Percentiles rank a stretch among this genome's conserved stretches.
phyloP scores from a whole-genome alignment of 1,140 invertebrate genomes.

The Apolygus lucorum region DNA sequence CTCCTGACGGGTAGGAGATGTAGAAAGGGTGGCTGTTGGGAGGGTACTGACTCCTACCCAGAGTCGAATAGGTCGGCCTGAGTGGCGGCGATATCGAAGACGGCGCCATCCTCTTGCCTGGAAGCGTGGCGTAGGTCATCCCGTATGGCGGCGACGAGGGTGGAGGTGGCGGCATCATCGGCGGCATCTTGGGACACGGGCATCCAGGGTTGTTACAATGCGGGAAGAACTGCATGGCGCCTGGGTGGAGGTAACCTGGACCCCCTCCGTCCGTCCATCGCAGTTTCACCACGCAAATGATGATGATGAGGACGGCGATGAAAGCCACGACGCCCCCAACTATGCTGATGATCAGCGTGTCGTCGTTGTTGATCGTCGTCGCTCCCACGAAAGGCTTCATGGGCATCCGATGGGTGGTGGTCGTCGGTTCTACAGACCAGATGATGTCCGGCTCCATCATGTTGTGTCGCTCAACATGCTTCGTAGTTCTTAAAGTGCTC shows the following conservation, averaged over 20 bases:
- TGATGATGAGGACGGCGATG: constrained; percentile 75
- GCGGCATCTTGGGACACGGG: constrained; percentile 32
- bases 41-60: constrained; percentile 33
- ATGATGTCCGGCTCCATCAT: constrained; percentile 73
- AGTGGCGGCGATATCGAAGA: constrained; percentile 34
- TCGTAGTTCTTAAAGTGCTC: constrained; percentile 44
- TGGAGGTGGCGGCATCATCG: constrained; percentile 27
- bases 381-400: constrained; percentile 39
- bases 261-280: constrained; percentile 53
- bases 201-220: constrained; percentile 35
- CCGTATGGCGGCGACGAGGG: constrained; percentile 3
- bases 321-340: constrained; percentile 84
- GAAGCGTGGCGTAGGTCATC: constrained; percentile 33
- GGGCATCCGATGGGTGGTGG: constrained; percentile 43
- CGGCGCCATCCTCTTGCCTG: constrained; percentile 33
- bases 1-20: constrained; percentile 28
- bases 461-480: not conserved
- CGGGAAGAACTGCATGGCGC: constrained; percentile 45
- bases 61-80: constrained; percentile 34
- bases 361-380: constrained; percentile 64
- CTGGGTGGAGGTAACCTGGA: constrained; percentile 35
- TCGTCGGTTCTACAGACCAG: constrained; percentile 67
- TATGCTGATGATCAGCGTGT: constrained; percentile 84
- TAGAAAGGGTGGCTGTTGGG: constrained; percentile 33
- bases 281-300: constrained; percentile 72